These are phyloP conservation scores for Elgaria multicarinata DNA, from an alignment of 2,113 vertebrate species.

Conservation along the genomic window DNA sequence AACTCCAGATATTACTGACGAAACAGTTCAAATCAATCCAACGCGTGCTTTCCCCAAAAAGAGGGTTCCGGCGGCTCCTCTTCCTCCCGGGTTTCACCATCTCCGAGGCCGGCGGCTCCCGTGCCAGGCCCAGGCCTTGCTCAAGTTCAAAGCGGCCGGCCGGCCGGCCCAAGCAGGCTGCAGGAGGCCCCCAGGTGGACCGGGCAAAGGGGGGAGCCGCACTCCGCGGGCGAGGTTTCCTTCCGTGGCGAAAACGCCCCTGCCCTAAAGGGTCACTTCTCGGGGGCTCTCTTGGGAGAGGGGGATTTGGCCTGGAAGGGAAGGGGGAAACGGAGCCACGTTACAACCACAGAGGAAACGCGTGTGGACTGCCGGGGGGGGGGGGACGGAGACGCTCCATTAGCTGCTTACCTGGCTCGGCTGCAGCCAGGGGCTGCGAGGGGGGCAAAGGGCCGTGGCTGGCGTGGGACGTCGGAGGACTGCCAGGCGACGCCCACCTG, in stretches of 20 bases:
- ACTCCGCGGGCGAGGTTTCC: background rate
- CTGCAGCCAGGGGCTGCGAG: background rate
- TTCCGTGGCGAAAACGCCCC: background rate
- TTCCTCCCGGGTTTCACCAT: background rate
- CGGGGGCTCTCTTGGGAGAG: conserved; percentile 22
- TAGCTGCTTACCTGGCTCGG: background rate
- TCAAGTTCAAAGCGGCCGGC: too few relatives aligned
- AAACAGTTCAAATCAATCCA: background rate
- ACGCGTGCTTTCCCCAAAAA: background rate
- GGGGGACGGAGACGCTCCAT: too few relatives aligned
- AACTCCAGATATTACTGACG: too few relatives aligned
- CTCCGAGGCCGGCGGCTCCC: too few relatives aligned
- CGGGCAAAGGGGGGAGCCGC: background rate
- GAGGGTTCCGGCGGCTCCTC: background rate
- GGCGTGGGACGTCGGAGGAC: background rate
- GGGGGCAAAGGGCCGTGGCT: background rate
- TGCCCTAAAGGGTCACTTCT: conserved; percentile 7
- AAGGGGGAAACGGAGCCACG: too few relatives aligned
- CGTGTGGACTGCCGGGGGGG: too few relatives aligned
- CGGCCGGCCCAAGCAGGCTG: background rate
- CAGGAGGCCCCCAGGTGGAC: background rate
- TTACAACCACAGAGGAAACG: background rate
- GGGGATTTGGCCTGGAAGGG: conserved; percentile 42
- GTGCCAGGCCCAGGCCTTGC: too few relatives aligned
- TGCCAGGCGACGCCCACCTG: background rate